Conservation (phyloP, 92 coral and sea anemone species). For the Zoanthus solanderi region DNA sequence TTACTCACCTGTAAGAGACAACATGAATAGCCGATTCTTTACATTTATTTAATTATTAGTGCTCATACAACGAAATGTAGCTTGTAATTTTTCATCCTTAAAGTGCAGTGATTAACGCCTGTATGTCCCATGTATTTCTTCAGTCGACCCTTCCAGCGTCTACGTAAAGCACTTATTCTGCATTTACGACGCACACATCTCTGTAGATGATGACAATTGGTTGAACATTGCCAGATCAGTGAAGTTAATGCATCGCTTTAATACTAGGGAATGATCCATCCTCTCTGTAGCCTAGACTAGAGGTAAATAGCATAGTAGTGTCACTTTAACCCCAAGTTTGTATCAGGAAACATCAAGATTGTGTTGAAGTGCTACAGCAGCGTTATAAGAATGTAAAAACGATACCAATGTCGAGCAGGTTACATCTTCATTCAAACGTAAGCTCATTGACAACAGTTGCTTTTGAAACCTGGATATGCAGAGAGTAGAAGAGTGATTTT, state of each 20-base stretch:
- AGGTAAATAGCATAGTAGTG: not conserved
- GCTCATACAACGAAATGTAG: no score
- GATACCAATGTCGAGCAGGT: not conserved
- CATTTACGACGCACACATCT: not conserved
- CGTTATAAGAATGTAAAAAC: not conserved
- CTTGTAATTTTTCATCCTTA: no score
- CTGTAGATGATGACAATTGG: not conserved
- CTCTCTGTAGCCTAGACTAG: not conserved
- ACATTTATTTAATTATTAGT: no score
- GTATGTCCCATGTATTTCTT: not conserved
- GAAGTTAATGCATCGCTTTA: not conserved
- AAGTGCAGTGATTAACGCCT: no score
- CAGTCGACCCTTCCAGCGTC: not conserved
- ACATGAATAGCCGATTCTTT: not conserved
- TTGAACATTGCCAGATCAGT: not conserved
- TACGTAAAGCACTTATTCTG: not conserved
- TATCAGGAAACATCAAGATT: not conserved
- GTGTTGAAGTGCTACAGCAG: not conserved
- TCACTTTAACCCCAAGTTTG: not conserved
- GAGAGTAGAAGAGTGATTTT: no score
- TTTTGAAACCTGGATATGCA: no score
- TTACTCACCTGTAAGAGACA: no score
- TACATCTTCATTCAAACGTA: no score
- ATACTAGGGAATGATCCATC: not conserved
- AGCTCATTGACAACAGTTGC: no score